These are phyloP conservation scores for Etheostoma perlongum DNA, from an alignment of 2,797 vertebrate genomes.

Conservation along the genomic window DNA sequence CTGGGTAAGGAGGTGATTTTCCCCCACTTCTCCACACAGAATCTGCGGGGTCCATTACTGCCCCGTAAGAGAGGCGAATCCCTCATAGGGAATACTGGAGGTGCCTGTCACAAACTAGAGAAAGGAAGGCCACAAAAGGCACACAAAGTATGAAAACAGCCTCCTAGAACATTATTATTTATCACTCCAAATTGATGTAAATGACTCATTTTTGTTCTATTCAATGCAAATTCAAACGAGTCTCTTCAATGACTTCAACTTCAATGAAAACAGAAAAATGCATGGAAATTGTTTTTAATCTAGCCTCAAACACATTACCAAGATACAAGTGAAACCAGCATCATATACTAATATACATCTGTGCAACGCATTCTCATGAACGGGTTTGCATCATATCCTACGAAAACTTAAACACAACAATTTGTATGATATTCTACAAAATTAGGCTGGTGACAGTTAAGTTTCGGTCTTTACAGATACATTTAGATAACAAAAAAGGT, in stretches of 20 bases:
- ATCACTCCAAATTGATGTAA: neutral
- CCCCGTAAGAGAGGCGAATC: conserved; percentile 95
- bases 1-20: conserved; percentile 97
- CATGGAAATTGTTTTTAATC: neutral
- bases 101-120: conserved; percentile 96
- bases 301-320: neutral
- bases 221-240: neutral
- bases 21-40: conserved; percentile 98
- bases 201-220: neutral
- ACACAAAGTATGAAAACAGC: neutral
- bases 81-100: conserved; percentile 97
- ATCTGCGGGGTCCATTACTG: conserved; percentile 95
- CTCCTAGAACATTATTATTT: neutral
- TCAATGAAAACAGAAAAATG: neutral
- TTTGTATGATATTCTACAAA: too few species aligned
- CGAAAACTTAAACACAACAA: too few species aligned
- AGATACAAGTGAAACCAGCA: neutral
- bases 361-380: too few species aligned
- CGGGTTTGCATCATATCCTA: too few species aligned
- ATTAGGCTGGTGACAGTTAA: too few species aligned
- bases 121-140: neutral
- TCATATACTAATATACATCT: neutral
- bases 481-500: too few species aligned
- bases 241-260: neutral
- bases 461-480: too few species aligned